Base-by-base conservation (phyloP, 1,140 invertebrate species). In the Olivierus martensii region DNA sequence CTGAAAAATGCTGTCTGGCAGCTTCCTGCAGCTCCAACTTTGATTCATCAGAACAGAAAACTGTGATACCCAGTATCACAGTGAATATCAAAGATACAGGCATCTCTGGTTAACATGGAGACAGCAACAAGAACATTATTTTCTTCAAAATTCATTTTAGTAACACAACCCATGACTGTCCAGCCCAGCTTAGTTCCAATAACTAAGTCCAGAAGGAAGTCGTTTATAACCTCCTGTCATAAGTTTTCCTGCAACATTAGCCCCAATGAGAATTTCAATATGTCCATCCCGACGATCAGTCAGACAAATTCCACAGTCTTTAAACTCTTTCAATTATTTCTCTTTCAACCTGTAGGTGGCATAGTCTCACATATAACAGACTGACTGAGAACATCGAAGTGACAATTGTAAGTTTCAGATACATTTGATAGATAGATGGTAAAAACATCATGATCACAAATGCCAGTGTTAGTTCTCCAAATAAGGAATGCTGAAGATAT, bases 41-140 rank as follows among this genome's bases (percentile, higher is more conserved):
- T n/a, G n/a, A 34, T 60, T 49, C 52, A 58, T 51, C 39, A 58
- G 64, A 53, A 63, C 57, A 14, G 53, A 49, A 64, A 53, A 71
- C 66, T 10, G 7, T 42, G 37, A 71, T 69, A 22, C 67, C 68
- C n/a, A n/a, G n/a, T n/a, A n/a, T n/a, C n/a, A n/a, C 4, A 71
- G 19, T 17, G 60, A 57, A 46, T 71, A 35, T 69, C 61, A 0
- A 54, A 48, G 19, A 68, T 47, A 12, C 57, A 38, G 1, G 53
- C 49, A 7, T 57, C 41, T 9, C 28, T 47, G 1, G 52, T 22
- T 35, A 64, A 58, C 54, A 65, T 57, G 2, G 57, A 53, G n/a
- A 55, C 52, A 3, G 55, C 53, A 9, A 46, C 17, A 3, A 53
- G n/a, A 12, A 15, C 17, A 15, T 44, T 15, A 37, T 34, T 47